phyloP scores from a whole-genome alignment of 2,113 vertebrate species.

The Lates calcarifer region DNA sequence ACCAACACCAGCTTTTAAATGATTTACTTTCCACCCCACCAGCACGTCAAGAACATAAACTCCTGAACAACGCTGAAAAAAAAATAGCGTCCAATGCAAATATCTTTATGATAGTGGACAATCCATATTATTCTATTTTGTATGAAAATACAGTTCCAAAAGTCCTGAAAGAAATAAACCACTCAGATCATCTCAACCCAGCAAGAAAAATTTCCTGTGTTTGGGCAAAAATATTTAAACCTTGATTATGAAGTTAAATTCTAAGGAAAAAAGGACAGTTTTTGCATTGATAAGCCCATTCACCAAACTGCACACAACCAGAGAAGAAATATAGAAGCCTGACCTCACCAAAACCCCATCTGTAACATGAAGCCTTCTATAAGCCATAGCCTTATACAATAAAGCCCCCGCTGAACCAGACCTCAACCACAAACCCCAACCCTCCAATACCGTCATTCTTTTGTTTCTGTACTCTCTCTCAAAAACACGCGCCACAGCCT shows the following conservation, averaged over 20 bases:
- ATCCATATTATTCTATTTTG: neutral
- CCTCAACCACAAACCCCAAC: conserved; percentile 71
- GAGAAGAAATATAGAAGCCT: conserved; percentile 51
- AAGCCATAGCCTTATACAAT: conserved; percentile 62
- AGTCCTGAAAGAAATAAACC: neutral
- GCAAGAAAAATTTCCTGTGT: neutral
- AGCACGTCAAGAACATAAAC: neutral
- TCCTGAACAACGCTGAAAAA: neutral
- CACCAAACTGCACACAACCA: conserved; percentile 13
- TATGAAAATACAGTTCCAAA: neutral
- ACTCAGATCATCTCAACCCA: neutral
- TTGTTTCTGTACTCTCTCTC: conserved; percentile 23
- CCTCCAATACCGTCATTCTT: conserved; percentile 57
- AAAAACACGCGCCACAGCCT: neutral
- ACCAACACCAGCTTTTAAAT: conserved; percentile 15
- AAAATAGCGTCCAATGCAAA: neutral
- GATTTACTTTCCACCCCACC: neutral
- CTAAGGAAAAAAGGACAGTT: neutral
- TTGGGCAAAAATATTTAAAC: neutral
- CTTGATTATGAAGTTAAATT: conserved; percentile 6
- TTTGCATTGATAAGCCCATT: conserved; percentile 1
- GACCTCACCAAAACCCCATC: conserved; percentile 64
- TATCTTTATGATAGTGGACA: neutral
- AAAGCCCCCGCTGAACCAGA: conserved; percentile 58
- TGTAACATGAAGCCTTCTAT: conserved; percentile 62